These are phyloP conservation scores for Pangasius macronema DNA, from an alignment of 2,797 vertebrate genomes.

Conservation along the genomic window DNA sequence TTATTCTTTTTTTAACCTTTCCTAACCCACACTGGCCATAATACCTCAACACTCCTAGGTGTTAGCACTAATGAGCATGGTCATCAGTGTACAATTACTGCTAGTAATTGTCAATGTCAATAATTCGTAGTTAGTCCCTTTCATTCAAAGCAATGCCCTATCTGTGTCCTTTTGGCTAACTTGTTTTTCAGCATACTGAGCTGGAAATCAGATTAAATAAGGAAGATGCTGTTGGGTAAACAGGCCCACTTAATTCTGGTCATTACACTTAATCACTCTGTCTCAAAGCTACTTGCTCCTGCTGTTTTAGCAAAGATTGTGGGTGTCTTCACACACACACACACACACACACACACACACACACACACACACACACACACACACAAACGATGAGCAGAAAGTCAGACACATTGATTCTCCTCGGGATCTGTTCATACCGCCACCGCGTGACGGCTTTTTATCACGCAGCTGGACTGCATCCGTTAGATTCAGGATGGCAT, in stretches of 20 bases:
- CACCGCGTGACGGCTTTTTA: constrained; percentile 62
- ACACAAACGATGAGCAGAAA: constrained; percentile 32
- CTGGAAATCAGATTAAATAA: constrained; percentile 13
- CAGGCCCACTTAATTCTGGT: constrained; percentile 28
- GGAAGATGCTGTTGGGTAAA: constrained; percentile 17
- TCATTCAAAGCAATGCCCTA: not conserved
- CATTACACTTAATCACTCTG: constrained; percentile 28
- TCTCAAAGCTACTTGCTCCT: constrained; percentile 11
- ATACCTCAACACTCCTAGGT: not conserved
- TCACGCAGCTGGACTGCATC: constrained; percentile 57
- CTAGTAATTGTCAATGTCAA: no score
- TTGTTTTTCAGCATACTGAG: not conserved
- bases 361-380: not conserved
- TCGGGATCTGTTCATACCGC: constrained; percentile 60
- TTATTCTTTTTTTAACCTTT: not conserved
- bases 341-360: constrained; percentile 26
- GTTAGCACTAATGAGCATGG: not conserved
- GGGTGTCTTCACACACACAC: not conserved
- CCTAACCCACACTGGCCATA: not conserved
- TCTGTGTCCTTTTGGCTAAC: not conserved
- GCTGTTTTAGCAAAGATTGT: constrained; percentile 26
- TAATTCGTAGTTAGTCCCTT: not conserved
- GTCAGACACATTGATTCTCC: constrained; percentile 51
- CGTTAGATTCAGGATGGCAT: constrained; percentile 13
- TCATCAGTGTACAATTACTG: not conserved